Conservation (phyloP, 2,113 vertebrate species). For the Pterocles burchelli region DNA sequence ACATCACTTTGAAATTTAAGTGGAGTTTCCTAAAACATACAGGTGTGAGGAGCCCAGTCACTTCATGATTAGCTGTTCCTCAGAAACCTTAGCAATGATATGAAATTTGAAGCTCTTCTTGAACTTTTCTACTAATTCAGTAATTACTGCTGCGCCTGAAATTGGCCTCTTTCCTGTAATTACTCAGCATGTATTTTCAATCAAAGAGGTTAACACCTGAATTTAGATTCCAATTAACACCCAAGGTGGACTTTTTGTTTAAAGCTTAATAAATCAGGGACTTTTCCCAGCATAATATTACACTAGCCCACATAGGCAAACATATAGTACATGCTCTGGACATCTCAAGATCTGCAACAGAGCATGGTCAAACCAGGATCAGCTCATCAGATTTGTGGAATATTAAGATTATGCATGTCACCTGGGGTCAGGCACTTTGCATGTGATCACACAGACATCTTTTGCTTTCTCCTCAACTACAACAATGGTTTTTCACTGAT, state of each 20-base stretch:
- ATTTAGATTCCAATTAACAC: constrained; percentile 87
- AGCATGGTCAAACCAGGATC: not conserved
- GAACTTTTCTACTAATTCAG: constrained; percentile 98
- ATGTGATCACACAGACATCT: not conserved
- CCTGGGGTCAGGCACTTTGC: not conserved
- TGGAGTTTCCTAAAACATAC: constrained; percentile 64
- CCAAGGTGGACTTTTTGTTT: constrained; percentile 81
- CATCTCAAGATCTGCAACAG: constrained; percentile 23
- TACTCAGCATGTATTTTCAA: constrained; percentile 80
- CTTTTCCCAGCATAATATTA: constrained; percentile 79
- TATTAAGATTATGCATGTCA: not conserved
- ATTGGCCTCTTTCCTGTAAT: constrained; percentile 84
- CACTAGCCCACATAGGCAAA: constrained; percentile 47
- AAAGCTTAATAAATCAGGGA: constrained; percentile 72
- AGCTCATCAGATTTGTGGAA: not conserved
- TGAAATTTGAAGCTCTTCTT: constrained; percentile 92
- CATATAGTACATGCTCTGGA: not conserved
- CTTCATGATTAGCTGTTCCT: constrained; percentile 87
- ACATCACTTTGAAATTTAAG: constrained; percentile 68
- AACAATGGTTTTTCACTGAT: not conserved
- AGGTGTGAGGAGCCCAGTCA: constrained; percentile 73
- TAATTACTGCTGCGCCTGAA: constrained; percentile 92
- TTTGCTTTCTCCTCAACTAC: not conserved
- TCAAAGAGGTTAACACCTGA: constrained; percentile 85
- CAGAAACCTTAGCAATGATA: constrained; percentile 86